phyloP scores from a whole-genome alignment of 2,797 vertebrate species.

The Hypotaenidia philippensis region DNA sequence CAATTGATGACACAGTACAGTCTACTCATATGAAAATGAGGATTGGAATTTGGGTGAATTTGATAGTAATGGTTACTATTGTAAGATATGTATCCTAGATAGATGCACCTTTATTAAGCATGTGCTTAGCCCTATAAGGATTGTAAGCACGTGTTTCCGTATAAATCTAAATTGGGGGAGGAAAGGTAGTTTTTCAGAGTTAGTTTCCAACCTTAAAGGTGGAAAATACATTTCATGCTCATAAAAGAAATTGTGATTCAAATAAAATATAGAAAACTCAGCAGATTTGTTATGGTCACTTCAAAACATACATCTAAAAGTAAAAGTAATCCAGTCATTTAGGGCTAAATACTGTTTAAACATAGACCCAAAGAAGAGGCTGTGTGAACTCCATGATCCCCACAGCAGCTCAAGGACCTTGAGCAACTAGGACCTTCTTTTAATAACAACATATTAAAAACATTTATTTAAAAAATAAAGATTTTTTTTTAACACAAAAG shows the following conservation, averaged over 20 bases:
- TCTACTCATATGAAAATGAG: neutral
- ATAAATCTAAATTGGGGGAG: neutral
- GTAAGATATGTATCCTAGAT: neutral
- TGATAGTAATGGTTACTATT: neutral
- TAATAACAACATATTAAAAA: neutral
- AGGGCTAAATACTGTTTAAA: neutral
- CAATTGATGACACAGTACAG: neutral
- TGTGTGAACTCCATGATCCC: neutral
- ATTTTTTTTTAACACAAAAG: neutral
- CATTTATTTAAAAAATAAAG: neutral
- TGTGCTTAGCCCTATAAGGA: neutral
- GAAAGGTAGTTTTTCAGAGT: constrained; percentile 1
- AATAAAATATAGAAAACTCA: neutral
- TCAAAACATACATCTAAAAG: neutral
- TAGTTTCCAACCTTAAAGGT: neutral
- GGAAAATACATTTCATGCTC: neutral
- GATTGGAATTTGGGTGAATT: neutral
- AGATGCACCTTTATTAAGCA: neutral
- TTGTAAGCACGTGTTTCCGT: neutral
- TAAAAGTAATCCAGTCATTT: neutral
- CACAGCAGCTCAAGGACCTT: neutral
- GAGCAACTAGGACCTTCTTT: neutral
- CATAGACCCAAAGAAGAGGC: neutral
- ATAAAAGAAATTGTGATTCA: neutral
- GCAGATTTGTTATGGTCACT: neutral